Base-by-base conservation (phyloP, 2,888 invertebrate species). In the Melinaea menophilus region DNA sequence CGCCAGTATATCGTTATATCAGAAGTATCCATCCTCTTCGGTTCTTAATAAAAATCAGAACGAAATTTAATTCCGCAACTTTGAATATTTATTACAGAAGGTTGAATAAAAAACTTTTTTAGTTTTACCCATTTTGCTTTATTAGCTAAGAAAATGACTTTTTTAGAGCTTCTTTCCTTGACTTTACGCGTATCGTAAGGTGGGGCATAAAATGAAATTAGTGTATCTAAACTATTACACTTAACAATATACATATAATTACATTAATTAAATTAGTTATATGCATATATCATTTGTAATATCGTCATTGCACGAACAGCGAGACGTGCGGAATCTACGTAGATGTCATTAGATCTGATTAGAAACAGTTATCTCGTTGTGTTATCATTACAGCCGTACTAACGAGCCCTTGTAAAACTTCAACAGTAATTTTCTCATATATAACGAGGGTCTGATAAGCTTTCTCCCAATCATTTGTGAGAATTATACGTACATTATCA, bases 1-100 rank as follows among this genome's bases (percentile, higher is more conserved):
- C 88, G 80, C 80, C 84, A 82, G 85, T 89, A 88, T 88, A 89
- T 86, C 85, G 84, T 83, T 86, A 86, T 85, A 87, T 84, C 82
- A 80, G 77, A 77, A 79, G 78, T 79, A 77, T 78, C 79, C 79
- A 79, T 82, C 80, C 78, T 80, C 75, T 76, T 76, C 77, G 75
- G 76, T 80, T 81, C 74, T 79, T 80, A 80, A 79, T 79, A 79
- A 81, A 82, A 77, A 81, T 78, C 75, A 71, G 75, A 77, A 68
- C 63, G 68, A 69, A 74, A 74, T 78, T 76, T 78, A 78, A 78
- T 78, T 72, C 69, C 60, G 65, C 58, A 66, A 65, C 59, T 67
- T 67, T 58, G 62, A 67, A 69, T 69, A 65, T 67, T 62, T 69
- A 67, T 62, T 62, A 67, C 56, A 65, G 66, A 58, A 61, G 63